Conservation (phyloP, 2,797 vertebrate species). For the Serranus cabrilla region DNA sequence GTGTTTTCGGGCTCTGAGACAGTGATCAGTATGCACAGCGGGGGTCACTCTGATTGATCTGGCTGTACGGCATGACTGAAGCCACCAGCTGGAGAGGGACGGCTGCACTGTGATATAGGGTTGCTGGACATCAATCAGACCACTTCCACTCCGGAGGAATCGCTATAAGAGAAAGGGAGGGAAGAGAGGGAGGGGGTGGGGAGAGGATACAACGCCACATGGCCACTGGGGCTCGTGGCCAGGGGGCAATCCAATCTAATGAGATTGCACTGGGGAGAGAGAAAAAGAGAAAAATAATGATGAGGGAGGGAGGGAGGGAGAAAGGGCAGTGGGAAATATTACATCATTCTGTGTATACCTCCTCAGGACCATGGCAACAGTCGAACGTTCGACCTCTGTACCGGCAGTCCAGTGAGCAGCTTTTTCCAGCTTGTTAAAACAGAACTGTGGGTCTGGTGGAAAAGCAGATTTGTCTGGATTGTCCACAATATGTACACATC, state of each 20-base stretch:
- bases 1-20: conserved; percentile 62
- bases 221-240: conserved; percentile 75
- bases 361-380: conserved; percentile 73
- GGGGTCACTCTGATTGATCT: conserved; percentile 83
- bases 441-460: conserved; percentile 26
- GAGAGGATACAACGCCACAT: conserved; percentile 72
- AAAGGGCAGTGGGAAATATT: conserved; percentile 64
- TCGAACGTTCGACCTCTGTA: conserved; percentile 57
- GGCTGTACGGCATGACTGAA: conserved; percentile 81
- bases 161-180: conserved; percentile 45
- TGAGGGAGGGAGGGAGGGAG: conserved; percentile 42
- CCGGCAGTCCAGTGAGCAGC: conserved; percentile 50
- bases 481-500: conserved; percentile 63
- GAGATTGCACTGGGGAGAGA: conserved; percentile 75
- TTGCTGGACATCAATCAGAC: conserved; percentile 88
- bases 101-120: conserved; percentile 82
- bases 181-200: conserved; percentile 26
- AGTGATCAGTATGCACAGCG: conserved; percentile 77
- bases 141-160: conserved; percentile 78
- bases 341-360: conserved; percentile 76
- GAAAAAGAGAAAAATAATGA: conserved; percentile 70
- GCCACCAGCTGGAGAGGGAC: conserved; percentile 85
- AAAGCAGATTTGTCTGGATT: conserved; percentile 74
- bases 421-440: conserved; percentile 72
- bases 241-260: conserved; percentile 82